phyloP scores from a whole-genome alignment of 92 coral and sea anemone genomes.

The Galaxea fascicularis region DNA sequence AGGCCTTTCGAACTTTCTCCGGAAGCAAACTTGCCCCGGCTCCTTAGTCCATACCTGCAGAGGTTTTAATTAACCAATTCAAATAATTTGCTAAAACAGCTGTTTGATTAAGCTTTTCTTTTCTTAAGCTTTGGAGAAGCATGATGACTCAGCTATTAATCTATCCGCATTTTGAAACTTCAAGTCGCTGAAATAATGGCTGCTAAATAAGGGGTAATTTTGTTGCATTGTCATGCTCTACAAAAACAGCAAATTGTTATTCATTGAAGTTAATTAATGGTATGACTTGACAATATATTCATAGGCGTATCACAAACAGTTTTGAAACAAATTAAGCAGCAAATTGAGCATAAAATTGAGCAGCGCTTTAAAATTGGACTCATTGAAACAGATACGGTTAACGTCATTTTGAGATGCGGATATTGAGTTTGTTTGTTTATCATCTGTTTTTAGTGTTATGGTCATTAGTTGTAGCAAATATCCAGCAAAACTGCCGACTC shows the following conservation, averaged over 20 bases:
- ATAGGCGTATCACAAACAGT: background rate
- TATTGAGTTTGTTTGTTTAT: background rate
- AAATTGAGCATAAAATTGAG: background rate
- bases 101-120: too few species aligned
- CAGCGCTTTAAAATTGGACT: background rate
- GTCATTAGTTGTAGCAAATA: too few species aligned
- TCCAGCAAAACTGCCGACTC: too few species aligned
- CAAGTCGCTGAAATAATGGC: background rate
- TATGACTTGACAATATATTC: background rate
- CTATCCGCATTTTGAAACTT: too few species aligned
- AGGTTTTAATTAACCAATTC: too few species aligned
- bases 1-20: too few species aligned
- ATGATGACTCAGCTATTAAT: too few species aligned
- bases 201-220: background rate
- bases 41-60: too few species aligned
- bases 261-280: too few species aligned
- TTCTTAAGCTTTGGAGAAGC: too few species aligned
- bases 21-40: too few species aligned
- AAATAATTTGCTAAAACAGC: too few species aligned
- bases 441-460: background rate
- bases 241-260: background rate
- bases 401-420: background rate
- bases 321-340: background rate
- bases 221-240: background rate
- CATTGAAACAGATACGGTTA: background rate